Conservation (phyloP, 2,888 invertebrate species). For the Leuctra nigra region DNA sequence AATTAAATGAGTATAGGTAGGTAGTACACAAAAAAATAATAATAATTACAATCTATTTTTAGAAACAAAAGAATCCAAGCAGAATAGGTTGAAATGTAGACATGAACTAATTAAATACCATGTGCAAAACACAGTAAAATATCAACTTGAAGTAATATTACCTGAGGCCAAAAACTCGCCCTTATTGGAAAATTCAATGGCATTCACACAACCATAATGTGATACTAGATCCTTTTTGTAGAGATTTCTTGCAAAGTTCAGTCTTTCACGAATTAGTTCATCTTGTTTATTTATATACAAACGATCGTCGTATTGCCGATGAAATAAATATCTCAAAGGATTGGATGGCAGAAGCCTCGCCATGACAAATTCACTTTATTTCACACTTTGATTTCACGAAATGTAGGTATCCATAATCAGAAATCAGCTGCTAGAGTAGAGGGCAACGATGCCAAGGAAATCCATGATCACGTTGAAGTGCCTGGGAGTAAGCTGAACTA, state of each 20-base stretch:
- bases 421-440: too few relatives aligned
- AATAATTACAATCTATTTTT: too few relatives aligned
- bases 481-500: too few relatives aligned
- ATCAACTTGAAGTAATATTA: slow-evolving; percentile 43
- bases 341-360: slow-evolving; percentile 45
- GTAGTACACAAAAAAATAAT: not conserved
- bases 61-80: too few relatives aligned
- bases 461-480: too few relatives aligned
- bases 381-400: too few relatives aligned
- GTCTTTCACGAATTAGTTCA: slow-evolving; percentile 49
- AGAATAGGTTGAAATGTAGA: too few relatives aligned
- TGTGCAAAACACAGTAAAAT: not conserved
- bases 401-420: too few relatives aligned
- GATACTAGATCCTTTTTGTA: slow-evolving; percentile 78
- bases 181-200: slow-evolving; percentile 87
- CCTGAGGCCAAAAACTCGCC: slow-evolving; percentile 85
- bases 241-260: slow-evolving; percentile 63
- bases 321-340: slow-evolving; percentile 52
- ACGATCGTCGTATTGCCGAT: slow-evolving; percentile 55
- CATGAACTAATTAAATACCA: too few relatives aligned
- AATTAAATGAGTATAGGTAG: too few relatives aligned
- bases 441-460: too few relatives aligned
- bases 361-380: too few relatives aligned
- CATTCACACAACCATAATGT: slow-evolving; percentile 95
- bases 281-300: slow-evolving; percentile 49